Base-by-base conservation (phyloP, 2,113 vertebrate species). In the Varanus komodoensis region DNA sequence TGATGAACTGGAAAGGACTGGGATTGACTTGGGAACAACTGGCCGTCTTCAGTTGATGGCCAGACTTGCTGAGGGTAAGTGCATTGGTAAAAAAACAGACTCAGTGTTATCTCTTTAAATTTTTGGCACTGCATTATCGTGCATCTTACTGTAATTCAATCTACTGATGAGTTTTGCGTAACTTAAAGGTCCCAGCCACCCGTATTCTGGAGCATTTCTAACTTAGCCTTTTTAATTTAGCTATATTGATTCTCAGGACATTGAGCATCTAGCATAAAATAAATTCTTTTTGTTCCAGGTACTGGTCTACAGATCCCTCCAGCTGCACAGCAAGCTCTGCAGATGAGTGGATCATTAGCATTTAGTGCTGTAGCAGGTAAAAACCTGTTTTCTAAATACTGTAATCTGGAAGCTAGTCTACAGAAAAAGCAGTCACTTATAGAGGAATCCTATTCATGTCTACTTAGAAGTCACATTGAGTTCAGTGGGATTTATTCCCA, bases 351-450 rank as follows among this genome's bases (percentile, higher is more conserved):
- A 4, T 98, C 98, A n/a, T 97, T 99, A 92, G 97, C 98, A 57
- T 99, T 99, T 91, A 99, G 99, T 92, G 98, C 99, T 95, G 99
- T 99, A 97, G 98, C 99, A 95, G 99, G 99, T 99, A 97, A 97
- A 61, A 95, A 91, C 93, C 88, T 0, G 89, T 89, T 82, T 48
- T 34, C 21, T 79, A 57, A 93, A 78, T 0, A 0, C n/a, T 69
- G 68, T 29, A 85, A 79, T 82, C 32, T 9, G 61, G 48, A 88
- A 38, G 12, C 7, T 67, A 34, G 44, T 44, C 8, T 38, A 71
- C 17, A 82, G 32, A 48, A 68, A 67, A 34, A 48, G 38, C 23
- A 69, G n/a, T 0, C 78, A 57, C 23, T 82, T 32, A 44, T 27
- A 79, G 38, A 50, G 77, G 44, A 50, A 27, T 23, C 21, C 14